Conservation (phyloP, 2,797 vertebrate genomes). For the Helicolenus hilgendorfi region DNA sequence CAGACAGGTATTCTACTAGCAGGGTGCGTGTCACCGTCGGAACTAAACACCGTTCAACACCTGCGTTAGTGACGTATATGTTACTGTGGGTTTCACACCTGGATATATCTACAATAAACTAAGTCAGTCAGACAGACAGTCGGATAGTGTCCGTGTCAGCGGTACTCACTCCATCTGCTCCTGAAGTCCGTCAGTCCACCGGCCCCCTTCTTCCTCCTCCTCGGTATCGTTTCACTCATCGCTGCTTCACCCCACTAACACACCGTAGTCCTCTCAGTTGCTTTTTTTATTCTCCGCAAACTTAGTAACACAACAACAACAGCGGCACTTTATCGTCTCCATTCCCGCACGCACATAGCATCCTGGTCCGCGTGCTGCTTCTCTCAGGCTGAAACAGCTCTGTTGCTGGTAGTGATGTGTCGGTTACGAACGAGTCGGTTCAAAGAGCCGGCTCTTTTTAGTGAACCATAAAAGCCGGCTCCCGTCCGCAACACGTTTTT, state of each 20-base stretch:
- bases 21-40: background rate
- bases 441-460: too few relatives aligned
- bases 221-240: constrained; percentile 66
- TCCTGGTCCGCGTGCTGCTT: constrained; percentile 7
- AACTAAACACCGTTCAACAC: background rate
- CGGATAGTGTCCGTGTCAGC: too few relatives aligned
- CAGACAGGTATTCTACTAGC: too few relatives aligned
- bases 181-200: constrained; percentile 3
- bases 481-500: too few relatives aligned
- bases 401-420: too few relatives aligned
- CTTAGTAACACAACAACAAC: background rate
- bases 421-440: too few relatives aligned
- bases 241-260: background rate
- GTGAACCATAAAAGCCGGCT: too few relatives aligned
- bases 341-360: constrained; percentile 19
- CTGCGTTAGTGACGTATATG: too few relatives aligned
- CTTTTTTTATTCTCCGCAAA: background rate
- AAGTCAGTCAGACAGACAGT: too few relatives aligned
- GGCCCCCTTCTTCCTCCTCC: constrained; percentile 44
- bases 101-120: too few relatives aligned
- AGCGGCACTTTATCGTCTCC: background rate
- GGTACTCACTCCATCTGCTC: constrained; percentile 83
- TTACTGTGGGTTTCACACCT: too few relatives aligned
- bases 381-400: background rate
- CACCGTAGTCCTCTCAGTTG: background rate